Conservation (phyloP, 1,140 invertebrate genomes). For the Cyclargus thomasi region DNA sequence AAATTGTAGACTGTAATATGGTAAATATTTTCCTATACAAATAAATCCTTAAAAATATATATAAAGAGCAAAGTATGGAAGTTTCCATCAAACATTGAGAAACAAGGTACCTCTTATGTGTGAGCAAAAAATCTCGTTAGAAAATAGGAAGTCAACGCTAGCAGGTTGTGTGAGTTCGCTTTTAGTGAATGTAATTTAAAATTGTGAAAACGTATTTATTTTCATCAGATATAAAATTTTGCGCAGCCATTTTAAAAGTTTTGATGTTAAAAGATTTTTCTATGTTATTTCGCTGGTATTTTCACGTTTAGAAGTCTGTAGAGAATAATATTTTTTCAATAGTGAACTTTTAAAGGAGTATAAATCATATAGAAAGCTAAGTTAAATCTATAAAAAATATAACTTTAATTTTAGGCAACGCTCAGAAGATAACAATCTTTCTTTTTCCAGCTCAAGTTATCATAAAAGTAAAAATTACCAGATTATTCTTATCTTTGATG, state of each 20-base stretch:
- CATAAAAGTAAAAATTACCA: too few relatives aligned
- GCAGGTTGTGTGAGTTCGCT: slow-evolving; percentile 45
- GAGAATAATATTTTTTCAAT: slow-evolving; percentile 14
- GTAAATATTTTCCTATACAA: too few relatives aligned
- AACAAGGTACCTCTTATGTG: slow-evolving; percentile 48
- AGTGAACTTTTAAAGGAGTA: not conserved
- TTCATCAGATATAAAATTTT: not conserved
- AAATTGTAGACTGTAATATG: too few relatives aligned
- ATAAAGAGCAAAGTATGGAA: slow-evolving; percentile 19
- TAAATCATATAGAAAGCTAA: too few relatives aligned
- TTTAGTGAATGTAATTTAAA: slow-evolving; percentile 45
- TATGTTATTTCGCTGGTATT: not conserved
- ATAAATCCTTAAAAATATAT: too few relatives aligned
- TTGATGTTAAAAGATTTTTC: not conserved
- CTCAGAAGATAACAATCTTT: too few relatives aligned
- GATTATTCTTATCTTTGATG: too few relatives aligned
- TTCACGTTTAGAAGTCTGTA: not conserved
- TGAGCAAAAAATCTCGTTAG: slow-evolving; percentile 63
- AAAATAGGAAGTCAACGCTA: slow-evolving; percentile 63
- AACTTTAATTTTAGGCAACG: too few relatives aligned
- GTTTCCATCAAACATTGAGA: slow-evolving; percentile 45
- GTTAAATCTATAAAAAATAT: too few relatives aligned
- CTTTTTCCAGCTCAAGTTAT: too few relatives aligned
- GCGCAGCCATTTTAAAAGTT: not conserved
- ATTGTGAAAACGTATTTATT: slow-evolving; percentile 23